These are phyloP conservation scores for Drosophila pegasa DNA, from an alignment of 2,888 invertebrate species.

Conservation along the genomic window DNA sequence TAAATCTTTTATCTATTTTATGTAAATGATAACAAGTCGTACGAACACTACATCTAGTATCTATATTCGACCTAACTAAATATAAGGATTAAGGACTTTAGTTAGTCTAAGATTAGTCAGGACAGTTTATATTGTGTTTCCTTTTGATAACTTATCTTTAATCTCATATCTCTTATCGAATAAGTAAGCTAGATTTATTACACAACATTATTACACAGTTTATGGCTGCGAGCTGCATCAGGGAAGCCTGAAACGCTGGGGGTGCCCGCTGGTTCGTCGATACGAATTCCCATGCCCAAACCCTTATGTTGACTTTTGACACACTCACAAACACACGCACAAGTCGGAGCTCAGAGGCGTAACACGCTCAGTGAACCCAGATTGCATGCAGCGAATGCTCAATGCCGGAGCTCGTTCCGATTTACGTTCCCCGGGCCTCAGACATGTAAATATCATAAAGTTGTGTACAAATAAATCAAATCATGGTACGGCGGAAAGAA, in stretches of 20 bases:
- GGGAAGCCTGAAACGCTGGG: not conserved
- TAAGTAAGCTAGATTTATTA: not conserved
- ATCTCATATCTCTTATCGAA: not conserved
- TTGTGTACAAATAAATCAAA: slow-evolving; percentile 77
- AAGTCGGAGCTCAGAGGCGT: slow-evolving; percentile 11
- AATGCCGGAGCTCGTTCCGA: slow-evolving; percentile 21
- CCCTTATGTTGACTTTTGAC: slow-evolving; percentile 31
- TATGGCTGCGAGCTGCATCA: not conserved
- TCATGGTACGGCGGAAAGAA: slow-evolving; percentile 53
- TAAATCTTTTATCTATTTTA: not conserved
- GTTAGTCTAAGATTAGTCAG: not conserved
- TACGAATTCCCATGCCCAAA: not conserved
- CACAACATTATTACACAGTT: slow-evolving; percentile 1
- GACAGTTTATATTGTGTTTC: not conserved
- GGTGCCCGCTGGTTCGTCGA: not conserved
- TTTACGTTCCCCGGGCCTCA: slow-evolving; percentile 20
- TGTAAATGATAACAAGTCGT: too few relatives aligned
- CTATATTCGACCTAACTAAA: too few relatives aligned
- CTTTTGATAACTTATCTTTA: not conserved
- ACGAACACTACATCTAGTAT: too few relatives aligned
- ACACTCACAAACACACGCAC: slow-evolving; percentile 7
- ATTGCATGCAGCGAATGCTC: slow-evolving; percentile 35
- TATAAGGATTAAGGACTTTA: too few relatives aligned
- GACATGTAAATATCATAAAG: slow-evolving; percentile 74
- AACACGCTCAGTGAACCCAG: slow-evolving; percentile 29